phyloP scores from a whole-genome alignment of 1,140 invertebrate species.

The Ceratosolen solmsi region DNA sequence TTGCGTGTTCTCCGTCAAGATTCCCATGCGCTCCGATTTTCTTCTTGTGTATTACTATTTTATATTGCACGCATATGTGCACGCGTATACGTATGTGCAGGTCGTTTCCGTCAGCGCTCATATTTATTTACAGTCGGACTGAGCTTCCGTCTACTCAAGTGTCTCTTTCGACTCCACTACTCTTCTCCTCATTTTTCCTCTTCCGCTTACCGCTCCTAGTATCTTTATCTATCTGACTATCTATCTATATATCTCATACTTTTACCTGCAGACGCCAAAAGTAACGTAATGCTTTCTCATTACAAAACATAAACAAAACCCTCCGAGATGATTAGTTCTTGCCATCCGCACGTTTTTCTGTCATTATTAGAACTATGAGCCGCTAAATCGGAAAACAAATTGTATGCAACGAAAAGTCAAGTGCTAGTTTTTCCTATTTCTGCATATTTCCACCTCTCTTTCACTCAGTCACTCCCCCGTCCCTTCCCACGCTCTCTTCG shows the following conservation, averaged over 20 bases:
- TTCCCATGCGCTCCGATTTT: neutral
- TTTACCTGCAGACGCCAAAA: neutral
- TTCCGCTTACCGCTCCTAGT: too few relatives aligned
- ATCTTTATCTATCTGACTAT: neutral
- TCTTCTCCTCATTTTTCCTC: neutral
- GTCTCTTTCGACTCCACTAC: neutral
- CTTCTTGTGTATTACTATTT: neutral
- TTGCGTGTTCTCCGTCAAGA: neutral
- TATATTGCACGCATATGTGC: neutral
- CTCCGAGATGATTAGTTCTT: neutral
- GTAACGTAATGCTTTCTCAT: constrained; percentile 19
- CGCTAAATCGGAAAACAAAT: too few relatives aligned
- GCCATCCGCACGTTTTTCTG: too few relatives aligned
- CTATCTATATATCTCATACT: constrained; percentile 8
- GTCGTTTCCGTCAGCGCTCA: constrained; percentile 2
- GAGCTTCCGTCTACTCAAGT: constrained; percentile 36
- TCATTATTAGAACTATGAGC: too few relatives aligned
- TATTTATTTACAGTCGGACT: constrained; percentile 38
- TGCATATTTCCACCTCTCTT: too few relatives aligned
- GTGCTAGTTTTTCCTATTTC: too few relatives aligned
- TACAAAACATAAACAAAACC: constrained; percentile 37
- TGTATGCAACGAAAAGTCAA: too few relatives aligned
- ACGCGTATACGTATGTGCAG: neutral
- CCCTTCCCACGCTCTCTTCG: too few relatives aligned
- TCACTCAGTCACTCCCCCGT: too few relatives aligned